Percentiles rank a stretch among this genome's conserved stretches.
phyloP scores from a whole-genome alignment of 2,113 vertebrate genomes.

The Boleophthalmus pectinirostris region DNA sequence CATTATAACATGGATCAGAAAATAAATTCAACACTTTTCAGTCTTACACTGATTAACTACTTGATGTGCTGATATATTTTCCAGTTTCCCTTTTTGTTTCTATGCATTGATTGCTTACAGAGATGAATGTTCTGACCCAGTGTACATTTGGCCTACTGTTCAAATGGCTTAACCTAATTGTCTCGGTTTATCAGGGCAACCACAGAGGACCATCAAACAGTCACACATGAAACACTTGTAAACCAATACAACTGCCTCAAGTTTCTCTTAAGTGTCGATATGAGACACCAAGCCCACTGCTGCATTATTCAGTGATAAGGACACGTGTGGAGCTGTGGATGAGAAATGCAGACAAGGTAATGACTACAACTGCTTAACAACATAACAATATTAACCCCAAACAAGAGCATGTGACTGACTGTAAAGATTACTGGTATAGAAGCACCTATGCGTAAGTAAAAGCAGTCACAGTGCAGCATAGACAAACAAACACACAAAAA shows the following conservation, averaged over 20 bases:
- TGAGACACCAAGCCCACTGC: slow-evolving; percentile 29
- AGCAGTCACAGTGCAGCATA: not conserved
- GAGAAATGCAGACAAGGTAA: slow-evolving; percentile 22
- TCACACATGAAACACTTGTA: slow-evolving; percentile 17
- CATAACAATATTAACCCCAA: slow-evolving; percentile 7
- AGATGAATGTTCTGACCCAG: not conserved
- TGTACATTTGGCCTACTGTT: not conserved
- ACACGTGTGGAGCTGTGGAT: slow-evolving; percentile 9
- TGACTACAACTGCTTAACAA: slow-evolving; percentile 20
- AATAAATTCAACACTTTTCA: too few species aligned
- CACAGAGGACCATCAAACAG: not conserved
- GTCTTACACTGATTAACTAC: not conserved
- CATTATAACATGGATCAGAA: too few species aligned
- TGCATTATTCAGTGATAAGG: slow-evolving; percentile 68
- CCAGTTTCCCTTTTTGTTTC: not conserved
- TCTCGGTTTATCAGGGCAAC: not conserved
- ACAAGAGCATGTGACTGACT: not conserved
- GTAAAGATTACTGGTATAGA: not conserved
- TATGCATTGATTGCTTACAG: not conserved
- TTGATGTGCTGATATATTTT: not conserved
- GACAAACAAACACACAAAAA: not conserved
- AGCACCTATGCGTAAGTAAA: not conserved
- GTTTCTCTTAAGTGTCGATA: slow-evolving; percentile 44
- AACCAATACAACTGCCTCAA: slow-evolving; percentile 32
- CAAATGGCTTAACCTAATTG: not conserved